A percentile compares a stretch with the other conserved stretches of the same genome.
Evolutionary conservation across 2,797 vertebrate genomes (phyloP).

Genomic region (Trichosurus vulpecula): DNA sequence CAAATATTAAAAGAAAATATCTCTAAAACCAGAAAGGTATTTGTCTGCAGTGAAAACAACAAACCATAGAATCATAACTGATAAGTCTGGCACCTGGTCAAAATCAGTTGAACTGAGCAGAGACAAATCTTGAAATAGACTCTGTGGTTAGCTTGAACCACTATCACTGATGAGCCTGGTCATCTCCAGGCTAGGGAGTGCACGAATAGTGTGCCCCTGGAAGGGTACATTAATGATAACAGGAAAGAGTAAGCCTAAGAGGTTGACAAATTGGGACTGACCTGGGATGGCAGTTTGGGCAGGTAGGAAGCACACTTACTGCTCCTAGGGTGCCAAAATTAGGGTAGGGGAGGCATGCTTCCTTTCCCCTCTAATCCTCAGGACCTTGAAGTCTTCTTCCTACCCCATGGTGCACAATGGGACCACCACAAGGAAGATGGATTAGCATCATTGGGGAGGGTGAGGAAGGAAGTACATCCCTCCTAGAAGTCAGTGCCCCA

Average conservation of each 20-base stretch:
- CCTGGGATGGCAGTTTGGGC: neutral
- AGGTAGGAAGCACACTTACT: neutral
- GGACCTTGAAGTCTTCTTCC: neutral
- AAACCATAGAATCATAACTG: neutral
- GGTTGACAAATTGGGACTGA: neutral
- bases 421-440: neutral
- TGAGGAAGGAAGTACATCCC: neutral
- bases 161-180: neutral
- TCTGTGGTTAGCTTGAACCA: neutral
- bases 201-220: neutral
- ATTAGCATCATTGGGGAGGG: neutral
- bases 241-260: neutral
- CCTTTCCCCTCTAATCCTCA: neutral
- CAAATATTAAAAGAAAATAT: neutral
- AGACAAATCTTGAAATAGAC: neutral
- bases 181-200: neutral
- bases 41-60: neutral
- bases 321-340: neutral
- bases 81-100: neutral
- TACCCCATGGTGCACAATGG: neutral
- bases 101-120: neutral
- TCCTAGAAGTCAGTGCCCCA: neutral
- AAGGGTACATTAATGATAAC: neutral
- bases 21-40: neutral
- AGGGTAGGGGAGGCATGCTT: neutral